Conservation (phyloP, 2,888 invertebrate species). For the Lottia scabra region DNA sequence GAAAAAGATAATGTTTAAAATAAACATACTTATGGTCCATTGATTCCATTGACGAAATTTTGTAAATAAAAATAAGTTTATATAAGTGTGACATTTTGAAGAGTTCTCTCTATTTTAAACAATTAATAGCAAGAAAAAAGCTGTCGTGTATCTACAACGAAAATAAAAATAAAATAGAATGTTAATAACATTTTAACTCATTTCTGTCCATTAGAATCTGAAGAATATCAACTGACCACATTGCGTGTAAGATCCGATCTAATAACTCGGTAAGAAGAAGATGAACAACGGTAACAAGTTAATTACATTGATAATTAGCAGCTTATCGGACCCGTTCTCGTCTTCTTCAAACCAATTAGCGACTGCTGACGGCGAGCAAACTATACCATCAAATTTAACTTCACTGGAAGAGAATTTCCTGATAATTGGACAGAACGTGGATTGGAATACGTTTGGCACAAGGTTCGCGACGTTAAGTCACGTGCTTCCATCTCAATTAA, state of each 20-base stretch:
- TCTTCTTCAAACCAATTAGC: slow-evolving; percentile 1
- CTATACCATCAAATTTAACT: background rate
- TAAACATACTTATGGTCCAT: background rate
- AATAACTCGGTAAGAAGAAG: background rate
- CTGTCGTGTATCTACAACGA: too few species aligned
- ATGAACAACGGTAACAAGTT: slow-evolving; percentile 3
- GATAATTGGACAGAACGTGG: background rate
- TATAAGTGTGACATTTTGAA: too few species aligned
- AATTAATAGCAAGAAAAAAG: too few species aligned
- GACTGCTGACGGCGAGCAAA: slow-evolving; percentile 2
- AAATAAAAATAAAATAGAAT: too few species aligned
- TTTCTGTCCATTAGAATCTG: too few species aligned
- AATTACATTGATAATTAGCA: background rate
- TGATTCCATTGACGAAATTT: background rate
- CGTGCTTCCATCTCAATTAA: background rate
- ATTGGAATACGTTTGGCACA: background rate
- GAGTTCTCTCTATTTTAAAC: too few species aligned
- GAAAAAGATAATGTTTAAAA: background rate
- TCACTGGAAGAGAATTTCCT: background rate
- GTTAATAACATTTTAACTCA: too few species aligned
- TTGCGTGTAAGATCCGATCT: background rate
- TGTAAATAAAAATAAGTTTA: too few species aligned
- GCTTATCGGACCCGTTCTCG: background rate
- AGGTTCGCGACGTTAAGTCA: background rate
- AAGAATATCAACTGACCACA: background rate